Evolutionary conservation across 2,888 invertebrate species (phyloP).

Genomic region (Dendrolimus houi): DNA sequence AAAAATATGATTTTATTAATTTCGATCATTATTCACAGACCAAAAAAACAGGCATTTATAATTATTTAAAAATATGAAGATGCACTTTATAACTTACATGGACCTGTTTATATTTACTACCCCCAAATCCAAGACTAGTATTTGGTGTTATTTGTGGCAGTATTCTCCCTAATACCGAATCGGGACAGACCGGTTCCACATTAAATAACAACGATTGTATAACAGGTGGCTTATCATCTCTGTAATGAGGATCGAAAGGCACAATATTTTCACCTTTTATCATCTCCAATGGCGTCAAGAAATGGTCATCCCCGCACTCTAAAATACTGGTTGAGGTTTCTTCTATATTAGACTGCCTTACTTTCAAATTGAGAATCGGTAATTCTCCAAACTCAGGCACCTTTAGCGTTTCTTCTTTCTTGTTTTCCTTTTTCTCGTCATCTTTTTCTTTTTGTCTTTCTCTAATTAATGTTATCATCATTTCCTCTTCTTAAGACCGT

Average conservation of each 20-base stretch:
- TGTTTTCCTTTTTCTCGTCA: constrained; percentile 7
- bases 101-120: too few relatives aligned
- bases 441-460: constrained; percentile 8
- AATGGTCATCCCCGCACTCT: constrained; percentile 16
- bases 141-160: neutral
- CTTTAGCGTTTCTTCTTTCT: constrained; percentile 7
- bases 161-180: neutral
- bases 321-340: constrained; percentile 19
- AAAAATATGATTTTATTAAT: too few relatives aligned
- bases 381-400: constrained; percentile 14
- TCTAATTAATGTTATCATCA: constrained; percentile 17
- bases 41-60: too few relatives aligned
- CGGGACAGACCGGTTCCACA: constrained; percentile 4
- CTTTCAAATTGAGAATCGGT: constrained; percentile 11
- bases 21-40: too few relatives aligned
- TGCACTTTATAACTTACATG: too few relatives aligned
- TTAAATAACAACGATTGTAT: constrained; percentile 18
- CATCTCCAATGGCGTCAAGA: constrained; percentile 14
- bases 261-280: constrained; percentile 22
- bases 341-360: constrained; percentile 5
- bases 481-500: constrained; percentile 8
- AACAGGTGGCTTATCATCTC: constrained; percentile 1
- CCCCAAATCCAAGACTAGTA: too few relatives aligned
- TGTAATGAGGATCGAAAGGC: constrained; percentile 10
- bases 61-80: too few relatives aligned